These are phyloP conservation scores for Rhinichthys klamathensis DNA, from an alignment of 2,113 vertebrate species.

Conservation along the genomic window DNA sequence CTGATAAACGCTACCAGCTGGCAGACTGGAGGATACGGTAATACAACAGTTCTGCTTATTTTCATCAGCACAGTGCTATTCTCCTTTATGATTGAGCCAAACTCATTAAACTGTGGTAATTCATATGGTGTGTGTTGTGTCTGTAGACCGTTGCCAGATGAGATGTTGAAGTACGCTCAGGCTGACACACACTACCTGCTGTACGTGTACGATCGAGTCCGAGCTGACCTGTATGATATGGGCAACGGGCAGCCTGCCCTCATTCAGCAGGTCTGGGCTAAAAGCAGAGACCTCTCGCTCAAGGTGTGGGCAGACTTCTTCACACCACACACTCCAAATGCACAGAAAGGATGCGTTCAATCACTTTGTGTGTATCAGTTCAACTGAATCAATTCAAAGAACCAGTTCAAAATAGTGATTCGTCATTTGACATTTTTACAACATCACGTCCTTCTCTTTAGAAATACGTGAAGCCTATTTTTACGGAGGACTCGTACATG, in stretches of 20 bases:
- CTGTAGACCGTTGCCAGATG: constrained; percentile 88
- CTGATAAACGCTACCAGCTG: constrained; percentile 94
- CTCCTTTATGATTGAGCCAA: background rate
- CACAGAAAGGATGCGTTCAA: too few relatives aligned
- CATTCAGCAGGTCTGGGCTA: constrained; percentile 88
- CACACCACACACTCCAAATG: background rate
- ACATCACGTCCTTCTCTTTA: constrained; percentile 57
- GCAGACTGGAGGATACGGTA: constrained; percentile 98
- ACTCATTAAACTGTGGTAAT: background rate
- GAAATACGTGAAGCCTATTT: constrained; percentile 94
- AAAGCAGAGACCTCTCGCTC: constrained; percentile 87
- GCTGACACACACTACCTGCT: constrained; percentile 95
- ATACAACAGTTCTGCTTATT: background rate
- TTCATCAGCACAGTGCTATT: background rate
- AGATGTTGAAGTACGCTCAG: constrained; percentile 90
- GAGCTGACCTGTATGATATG: constrained; percentile 80
- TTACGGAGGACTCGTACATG: constrained; percentile 91
- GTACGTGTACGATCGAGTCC: constrained; percentile 88
- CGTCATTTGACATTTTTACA: constrained; percentile 11
- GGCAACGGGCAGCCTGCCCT: constrained; percentile 80
- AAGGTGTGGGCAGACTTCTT: constrained; percentile 77
- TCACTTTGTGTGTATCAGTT: background rate
- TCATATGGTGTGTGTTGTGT: background rate
- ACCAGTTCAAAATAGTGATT: background rate
- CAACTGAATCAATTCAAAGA: background rate